Evolutionary conservation across 2,797 vertebrate genomes (phyloP).

Genomic region (Tokudaia muenninki): DNA sequence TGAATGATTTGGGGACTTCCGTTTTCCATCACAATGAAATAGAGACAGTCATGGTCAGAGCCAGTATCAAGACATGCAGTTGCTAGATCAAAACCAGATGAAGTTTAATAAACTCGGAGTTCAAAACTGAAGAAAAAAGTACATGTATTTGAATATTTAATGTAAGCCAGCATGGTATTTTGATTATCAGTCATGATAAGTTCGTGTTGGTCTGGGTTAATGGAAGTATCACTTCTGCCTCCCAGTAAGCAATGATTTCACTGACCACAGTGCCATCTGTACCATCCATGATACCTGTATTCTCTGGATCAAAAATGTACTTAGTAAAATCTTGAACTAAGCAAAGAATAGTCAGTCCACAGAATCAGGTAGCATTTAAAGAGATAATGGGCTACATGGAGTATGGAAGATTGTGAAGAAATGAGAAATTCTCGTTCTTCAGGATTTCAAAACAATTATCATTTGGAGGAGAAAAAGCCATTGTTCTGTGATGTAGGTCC

Average conservation of each 20-base stretch:
- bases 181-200: constrained; percentile 2
- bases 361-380: neutral
- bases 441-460: constrained; percentile 35
- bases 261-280: neutral
- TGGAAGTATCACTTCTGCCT: neutral
- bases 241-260: neutral
- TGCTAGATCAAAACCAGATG: constrained; percentile 45
- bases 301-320: neutral
- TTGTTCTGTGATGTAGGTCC: neutral
- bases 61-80: constrained; percentile 32
- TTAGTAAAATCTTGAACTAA: neutral
- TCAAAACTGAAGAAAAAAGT: neutral
- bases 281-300: neutral
- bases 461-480: neutral
- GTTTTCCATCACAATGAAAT: constrained; percentile 65
- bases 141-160: constrained; percentile 17
- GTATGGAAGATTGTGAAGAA: neutral
- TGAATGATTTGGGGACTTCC: constrained; percentile 70
- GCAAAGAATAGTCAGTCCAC: neutral
- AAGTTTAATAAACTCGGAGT: constrained; percentile 4
- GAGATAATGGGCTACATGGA: neutral
- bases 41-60: constrained; percentile 45
- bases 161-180: neutral
- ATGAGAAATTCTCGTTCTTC: neutral
- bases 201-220: constrained; percentile 3